Evolutionary conservation across 2,888 invertebrate genomes (phyloP).

Genomic region (Agrochola macilenta): DNA sequence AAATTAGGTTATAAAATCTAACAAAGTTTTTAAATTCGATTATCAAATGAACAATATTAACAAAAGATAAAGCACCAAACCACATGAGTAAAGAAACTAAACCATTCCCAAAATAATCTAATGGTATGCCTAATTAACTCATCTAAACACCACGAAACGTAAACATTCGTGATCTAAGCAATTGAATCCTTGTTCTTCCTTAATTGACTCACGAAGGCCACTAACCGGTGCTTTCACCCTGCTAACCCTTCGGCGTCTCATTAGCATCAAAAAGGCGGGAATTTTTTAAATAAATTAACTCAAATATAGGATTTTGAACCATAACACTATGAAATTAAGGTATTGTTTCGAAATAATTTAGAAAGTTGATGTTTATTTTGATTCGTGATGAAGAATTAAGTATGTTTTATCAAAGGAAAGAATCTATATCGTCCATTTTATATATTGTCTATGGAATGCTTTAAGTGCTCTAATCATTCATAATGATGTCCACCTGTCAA

Average conservation of each 20-base stretch:
- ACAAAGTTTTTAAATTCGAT: background rate
- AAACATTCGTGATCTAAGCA: slow-evolving; percentile 39
- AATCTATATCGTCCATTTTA: slow-evolving; percentile 34
- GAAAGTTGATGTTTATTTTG: slow-evolving; percentile 31
- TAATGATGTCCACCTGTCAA: slow-evolving; percentile 30
- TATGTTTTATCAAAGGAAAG: slow-evolving; percentile 36
- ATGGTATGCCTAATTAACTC: slow-evolving; percentile 11
- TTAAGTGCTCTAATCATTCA: slow-evolving; percentile 23
- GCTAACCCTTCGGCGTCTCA: slow-evolving; percentile 62
- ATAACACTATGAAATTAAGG: background rate
- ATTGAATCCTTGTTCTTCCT: slow-evolving; percentile 36
- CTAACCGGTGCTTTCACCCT: slow-evolving; percentile 58
- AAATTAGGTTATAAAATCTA: too few relatives aligned
- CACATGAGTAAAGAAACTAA: too few relatives aligned
- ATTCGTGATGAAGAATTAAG: slow-evolving; percentile 57
- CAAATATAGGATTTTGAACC: slow-evolving; percentile 20
- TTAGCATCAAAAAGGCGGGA: slow-evolving; percentile 67
- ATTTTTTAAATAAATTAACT: slow-evolving; percentile 4
- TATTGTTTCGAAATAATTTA: background rate
- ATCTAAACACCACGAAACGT: slow-evolving; percentile 14
- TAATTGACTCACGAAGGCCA: slow-evolving; percentile 27
- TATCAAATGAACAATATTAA: background rate
- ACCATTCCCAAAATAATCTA: background rate
- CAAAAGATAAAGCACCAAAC: background rate
- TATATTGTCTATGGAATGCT: slow-evolving; percentile 19